A percentile compares a stretch with the other conserved stretches of the same genome.
phyloP scores from a whole-genome alignment of 2,113 vertebrate species.

The Eclectus roratus region DNA sequence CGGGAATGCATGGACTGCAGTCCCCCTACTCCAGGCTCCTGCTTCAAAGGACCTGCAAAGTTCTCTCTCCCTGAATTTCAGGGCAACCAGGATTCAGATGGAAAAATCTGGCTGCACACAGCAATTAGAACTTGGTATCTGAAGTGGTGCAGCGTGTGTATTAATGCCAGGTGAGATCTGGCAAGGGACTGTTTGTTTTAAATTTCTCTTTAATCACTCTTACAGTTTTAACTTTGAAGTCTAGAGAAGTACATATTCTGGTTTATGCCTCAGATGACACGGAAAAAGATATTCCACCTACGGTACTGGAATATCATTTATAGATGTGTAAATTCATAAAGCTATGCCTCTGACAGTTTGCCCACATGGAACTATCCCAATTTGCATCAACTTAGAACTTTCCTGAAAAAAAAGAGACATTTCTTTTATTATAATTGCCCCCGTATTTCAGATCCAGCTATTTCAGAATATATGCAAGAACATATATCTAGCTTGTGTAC shows the following conservation, averaged over 20 bases:
- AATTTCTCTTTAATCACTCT: constrained; percentile 62
- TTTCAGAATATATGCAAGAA: not conserved
- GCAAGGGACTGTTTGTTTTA: constrained; percentile 43
- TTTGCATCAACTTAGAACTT: not conserved
- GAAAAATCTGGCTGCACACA: not conserved
- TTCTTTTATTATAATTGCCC: not conserved
- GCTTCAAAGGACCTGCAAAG: not conserved
- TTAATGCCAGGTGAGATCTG: constrained; percentile 59
- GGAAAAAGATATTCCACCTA: constrained; percentile 63
- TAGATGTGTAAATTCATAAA: constrained; percentile 45
- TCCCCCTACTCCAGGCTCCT: not conserved
- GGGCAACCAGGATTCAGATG: not conserved
- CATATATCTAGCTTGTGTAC: not conserved
- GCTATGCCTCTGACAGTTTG: constrained; percentile 32
- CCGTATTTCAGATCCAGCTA: not conserved
- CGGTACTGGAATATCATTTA: constrained; percentile 57
- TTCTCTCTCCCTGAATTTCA: not conserved
- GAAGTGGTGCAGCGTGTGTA: constrained; percentile 20
- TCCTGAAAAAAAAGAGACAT: not conserved
- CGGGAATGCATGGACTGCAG: not conserved
- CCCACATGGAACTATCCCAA: constrained; percentile 9
- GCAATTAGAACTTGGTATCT: constrained; percentile 13
- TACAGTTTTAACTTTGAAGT: constrained; percentile 56
- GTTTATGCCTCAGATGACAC: constrained; percentile 51
- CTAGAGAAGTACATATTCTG: constrained; percentile 44